Evolutionary conservation across 1,140 invertebrate genomes (phyloP).

Genomic region (Marisa cornuarietis): DNA sequence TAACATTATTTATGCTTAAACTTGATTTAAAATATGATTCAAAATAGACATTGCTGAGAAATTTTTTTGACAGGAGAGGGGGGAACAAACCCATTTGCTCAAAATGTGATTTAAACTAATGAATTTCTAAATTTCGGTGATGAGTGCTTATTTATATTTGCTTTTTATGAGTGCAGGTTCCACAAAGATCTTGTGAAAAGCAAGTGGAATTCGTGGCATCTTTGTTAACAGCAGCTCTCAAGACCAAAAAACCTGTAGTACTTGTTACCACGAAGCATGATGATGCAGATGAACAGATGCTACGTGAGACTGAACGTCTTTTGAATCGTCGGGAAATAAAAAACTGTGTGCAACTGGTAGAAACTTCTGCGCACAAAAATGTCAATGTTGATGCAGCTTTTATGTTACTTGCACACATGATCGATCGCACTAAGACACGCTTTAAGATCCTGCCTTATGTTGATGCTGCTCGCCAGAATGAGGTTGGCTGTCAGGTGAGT

Average conservation of each 20-base stretch:
- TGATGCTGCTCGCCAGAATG: conserved; percentile 85
- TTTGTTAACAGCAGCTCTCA: conserved; percentile 61
- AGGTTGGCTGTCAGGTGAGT: conserved; percentile 74
- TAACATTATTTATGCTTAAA: no score
- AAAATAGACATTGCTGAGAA: no score
- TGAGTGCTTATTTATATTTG: neutral
- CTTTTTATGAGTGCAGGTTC: conserved; percentile 69
- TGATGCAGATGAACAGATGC: conserved; percentile 86
- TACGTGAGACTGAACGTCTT: conserved; percentile 89
- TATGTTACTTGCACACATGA: conserved; percentile 89
- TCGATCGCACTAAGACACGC: conserved; percentile 77
- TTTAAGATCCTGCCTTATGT: conserved; percentile 83
- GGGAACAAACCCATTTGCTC: neutral
- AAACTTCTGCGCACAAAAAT: conserved; percentile 96
- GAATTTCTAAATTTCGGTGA: neutral
- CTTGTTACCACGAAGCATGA: conserved; percentile 97
- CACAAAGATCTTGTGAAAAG: conserved; percentile 80
- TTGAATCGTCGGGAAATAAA: conserved; percentile 92
- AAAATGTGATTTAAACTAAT: neutral
- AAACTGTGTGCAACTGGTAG: conserved; percentile 85
- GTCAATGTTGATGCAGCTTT: conserved; percentile 97
- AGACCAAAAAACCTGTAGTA: conserved; percentile 90
- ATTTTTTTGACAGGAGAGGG: neutral
- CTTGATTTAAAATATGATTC: no score
- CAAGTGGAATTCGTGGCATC: conserved; percentile 63